A percentile compares a stretch with the other conserved stretches of the same genome.
These are phyloP conservation scores for Nymphalis urticae DNA, from an alignment of 2,888 invertebrate species.

Conservation along the genomic window DNA sequence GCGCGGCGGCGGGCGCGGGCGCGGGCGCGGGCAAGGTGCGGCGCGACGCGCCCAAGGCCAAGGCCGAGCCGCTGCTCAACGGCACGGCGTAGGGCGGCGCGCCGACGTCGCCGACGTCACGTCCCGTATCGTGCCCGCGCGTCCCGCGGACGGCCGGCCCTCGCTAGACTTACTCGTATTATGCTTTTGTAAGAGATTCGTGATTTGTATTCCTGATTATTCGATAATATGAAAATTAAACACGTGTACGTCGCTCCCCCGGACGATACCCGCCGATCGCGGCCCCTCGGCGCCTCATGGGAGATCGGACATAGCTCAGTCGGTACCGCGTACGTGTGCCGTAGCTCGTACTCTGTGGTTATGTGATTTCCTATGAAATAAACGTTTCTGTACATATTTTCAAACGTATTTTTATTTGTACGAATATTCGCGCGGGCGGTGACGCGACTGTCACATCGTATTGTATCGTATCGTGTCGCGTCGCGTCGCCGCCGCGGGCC, in stretches of 20 bases:
- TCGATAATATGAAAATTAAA: constrained; percentile 55
- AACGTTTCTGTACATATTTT: constrained; percentile 81
- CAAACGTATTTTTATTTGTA: constrained; percentile 73
- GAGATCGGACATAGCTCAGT: neutral
- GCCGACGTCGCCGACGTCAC: constrained; percentile 15
- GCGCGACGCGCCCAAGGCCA: constrained; percentile 77
- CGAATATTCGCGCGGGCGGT: constrained; percentile 36
- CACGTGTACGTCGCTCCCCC: constrained; percentile 70
- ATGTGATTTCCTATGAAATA: constrained; percentile 76
- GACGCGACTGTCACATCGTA: too few relatives aligned
- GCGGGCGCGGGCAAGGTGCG: constrained; percentile 53
- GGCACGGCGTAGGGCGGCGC: constrained; percentile 79
- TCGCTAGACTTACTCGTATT: constrained; percentile 71
- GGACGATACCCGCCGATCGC: constrained; percentile 65
- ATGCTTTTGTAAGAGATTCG: constrained; percentile 80
- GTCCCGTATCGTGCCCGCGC: constrained; percentile 22
- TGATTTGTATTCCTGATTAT: constrained; percentile 80
- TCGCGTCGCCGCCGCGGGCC: constrained; percentile 30
- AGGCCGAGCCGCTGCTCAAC: constrained; percentile 84
- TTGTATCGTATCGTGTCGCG: too few relatives aligned
- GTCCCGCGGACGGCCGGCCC: constrained; percentile 34
- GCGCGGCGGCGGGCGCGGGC: constrained; percentile 41
- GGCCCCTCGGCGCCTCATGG: constrained; percentile 47
- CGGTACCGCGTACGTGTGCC: constrained; percentile 50
- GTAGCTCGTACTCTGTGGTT: constrained; percentile 65